Evolutionary conservation across 2,797 vertebrate genomes (phyloP).

Genomic region (Takifugu rubripes): DNA sequence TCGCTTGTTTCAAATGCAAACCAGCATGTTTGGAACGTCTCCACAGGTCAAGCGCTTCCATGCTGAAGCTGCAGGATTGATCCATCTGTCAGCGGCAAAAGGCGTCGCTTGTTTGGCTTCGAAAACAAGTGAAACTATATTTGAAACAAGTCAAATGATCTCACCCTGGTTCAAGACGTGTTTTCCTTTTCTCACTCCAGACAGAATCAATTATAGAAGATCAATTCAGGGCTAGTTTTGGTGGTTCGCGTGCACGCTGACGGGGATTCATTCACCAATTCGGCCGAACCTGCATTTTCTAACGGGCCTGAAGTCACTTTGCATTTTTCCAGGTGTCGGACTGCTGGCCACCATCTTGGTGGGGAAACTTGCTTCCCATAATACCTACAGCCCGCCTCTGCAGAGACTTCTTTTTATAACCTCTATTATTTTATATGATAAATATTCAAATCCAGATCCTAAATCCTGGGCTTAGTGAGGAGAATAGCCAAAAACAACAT

Average conservation of each 20-base stretch:
- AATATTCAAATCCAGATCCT: slow-evolving; percentile 98
- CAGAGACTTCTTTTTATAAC: slow-evolving; percentile 86
- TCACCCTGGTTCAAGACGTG: slow-evolving; percentile 37
- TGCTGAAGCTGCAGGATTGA: slow-evolving; percentile 47
- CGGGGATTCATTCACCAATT: slow-evolving; percentile 27
- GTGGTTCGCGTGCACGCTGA: slow-evolving; percentile 5
- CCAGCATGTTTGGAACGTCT: slow-evolving; percentile 61
- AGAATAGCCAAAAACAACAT: slow-evolving; percentile 89
- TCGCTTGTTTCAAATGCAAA: slow-evolving; percentile 70
- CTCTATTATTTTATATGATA: slow-evolving; percentile 97
- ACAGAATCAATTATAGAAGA: slow-evolving; percentile 36
- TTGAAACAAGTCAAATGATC: slow-evolving; percentile 67
- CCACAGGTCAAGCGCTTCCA: slow-evolving; percentile 51
- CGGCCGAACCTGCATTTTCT: slow-evolving; percentile 25
- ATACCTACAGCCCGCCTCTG: slow-evolving; percentile 74
- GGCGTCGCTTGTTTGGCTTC: slow-evolving; percentile 55
- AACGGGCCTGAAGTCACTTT: slow-evolving; percentile 28
- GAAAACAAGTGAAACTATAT: slow-evolving; percentile 49
- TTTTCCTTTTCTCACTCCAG: slow-evolving; percentile 40
- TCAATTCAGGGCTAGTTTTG: slow-evolving; percentile 8
- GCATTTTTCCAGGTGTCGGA: slow-evolving; percentile 57
- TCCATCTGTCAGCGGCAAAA: slow-evolving; percentile 55
- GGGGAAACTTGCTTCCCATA: slow-evolving; percentile 70
- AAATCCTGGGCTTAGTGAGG: slow-evolving; percentile 90
- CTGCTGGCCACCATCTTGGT: slow-evolving; percentile 69